Evolutionary conservation across 2,113 vertebrate genomes (phyloP), one percentile per base, ranked within the genome.

Genomic region (Cephalopterus ornatus): DNA sequence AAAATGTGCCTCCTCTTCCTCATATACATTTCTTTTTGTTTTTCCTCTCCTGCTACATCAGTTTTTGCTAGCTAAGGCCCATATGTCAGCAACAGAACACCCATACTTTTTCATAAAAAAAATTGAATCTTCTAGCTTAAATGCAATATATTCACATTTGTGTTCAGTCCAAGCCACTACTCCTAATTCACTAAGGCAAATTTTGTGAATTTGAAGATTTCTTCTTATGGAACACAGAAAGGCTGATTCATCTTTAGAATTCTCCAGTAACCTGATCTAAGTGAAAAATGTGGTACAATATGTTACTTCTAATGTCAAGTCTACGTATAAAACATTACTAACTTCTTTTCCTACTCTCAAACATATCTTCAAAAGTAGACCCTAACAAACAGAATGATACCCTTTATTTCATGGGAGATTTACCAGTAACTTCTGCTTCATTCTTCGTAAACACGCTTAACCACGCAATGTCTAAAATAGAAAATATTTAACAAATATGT

Each of bases 401-500:
- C 19, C 50, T 52, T 74, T 72, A 27, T 55, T 52, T 14, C 61
- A 42, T 7, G 22, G 22, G 5, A 85, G 8, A 11, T 65, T 93
- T 93, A 80, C 14, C 96, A 49, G 47, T 59, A 44, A 33, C 50
- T 53, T 63, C 9, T 55, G 11, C 32, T 59, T 91, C 79, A 19
- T 28, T 84, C 37, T 32, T 89, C 52, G 95, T 95, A 70, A 96
- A 97, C 8, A 96, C 12, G 0, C 91, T 71, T 89, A 97, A 78
- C 96, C 96, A 97, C 0, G 95, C 95, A 33, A 96, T 95, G 86
- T 97, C 96, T 97, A 53, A 81, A 96, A 93, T 0, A 81, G 50
- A 93, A 94, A 5, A 27, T 41, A 95, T 82, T 93, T 83, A 73
- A 74, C 26, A 89, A 82, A 68, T 55, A 76, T 1, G 3, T 42